Evolutionary conservation across 2,888 invertebrate genomes (phyloP).

Genomic region (Villa cingulata): DNA sequence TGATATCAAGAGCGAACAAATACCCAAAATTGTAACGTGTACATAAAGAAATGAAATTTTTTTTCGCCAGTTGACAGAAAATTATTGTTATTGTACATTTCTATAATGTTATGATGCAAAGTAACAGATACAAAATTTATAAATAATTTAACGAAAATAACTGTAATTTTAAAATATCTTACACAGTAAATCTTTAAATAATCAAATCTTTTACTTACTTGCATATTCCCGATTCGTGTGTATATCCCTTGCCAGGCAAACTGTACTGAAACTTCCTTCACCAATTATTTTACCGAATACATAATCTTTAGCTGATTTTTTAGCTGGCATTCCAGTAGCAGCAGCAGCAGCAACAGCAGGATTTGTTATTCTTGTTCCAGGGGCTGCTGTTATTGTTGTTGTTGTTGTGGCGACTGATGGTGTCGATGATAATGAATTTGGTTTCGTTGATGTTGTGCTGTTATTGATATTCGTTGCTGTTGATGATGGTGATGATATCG

Average conservation of each 20-base stretch:
- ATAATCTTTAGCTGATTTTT: conserved; percentile 62
- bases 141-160: too few species aligned
- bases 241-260: conserved; percentile 85
- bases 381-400: conserved; percentile 7
- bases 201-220: conserved; percentile 56
- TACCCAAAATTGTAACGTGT: too few species aligned
- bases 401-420: conserved; percentile 16
- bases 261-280: conserved; percentile 94
- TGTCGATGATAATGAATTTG: conserved; percentile 20
- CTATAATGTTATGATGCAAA: too few species aligned
- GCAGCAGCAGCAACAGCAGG: too few species aligned
- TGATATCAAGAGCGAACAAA: too few species aligned
- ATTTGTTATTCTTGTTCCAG: conserved; percentile 15
- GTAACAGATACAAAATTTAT: too few species aligned
- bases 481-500: conserved; percentile 18
- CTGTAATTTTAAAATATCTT: too few species aligned
- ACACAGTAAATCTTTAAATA: too few species aligned
- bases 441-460: conserved; percentile 14
- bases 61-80: too few species aligned
- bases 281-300: conserved; percentile 92
- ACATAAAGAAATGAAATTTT: too few species aligned
- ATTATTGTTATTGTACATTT: too few species aligned
- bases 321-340: conserved; percentile 17
- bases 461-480: conserved; percentile 16
- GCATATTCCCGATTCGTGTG: conserved; percentile 84